Evolutionary conservation across 2,113 vertebrate species (phyloP), one percentile per base, ranked within the genome.

Genomic region (Orycteropus afer): DNA sequence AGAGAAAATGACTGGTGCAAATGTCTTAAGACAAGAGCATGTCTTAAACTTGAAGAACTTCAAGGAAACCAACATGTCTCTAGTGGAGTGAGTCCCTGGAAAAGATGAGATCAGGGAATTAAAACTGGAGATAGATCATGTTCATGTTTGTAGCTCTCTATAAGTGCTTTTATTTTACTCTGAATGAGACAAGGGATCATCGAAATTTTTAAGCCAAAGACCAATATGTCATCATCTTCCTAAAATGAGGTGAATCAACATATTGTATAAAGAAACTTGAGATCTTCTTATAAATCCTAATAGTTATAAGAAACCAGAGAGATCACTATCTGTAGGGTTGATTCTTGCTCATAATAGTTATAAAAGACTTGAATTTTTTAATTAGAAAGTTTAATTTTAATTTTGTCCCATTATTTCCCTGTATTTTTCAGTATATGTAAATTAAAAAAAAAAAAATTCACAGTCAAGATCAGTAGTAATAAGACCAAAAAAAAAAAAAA

Each of bases 391-490:
- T 71, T 85, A 5, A 53, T 45, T 73, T 94, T 76, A 37, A 49
- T 37, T 74, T 11, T 4, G 1, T 40, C 15, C 0, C 13, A 77
- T 59, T 4, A 45, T 74, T 37, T 78, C 3, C 23, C 59, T 81
- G 25, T 0, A 53, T 15, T 94, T 95, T 90, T 59, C 27, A 55
- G 15, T 67, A 47, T 77, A 93, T 63, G 1, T 40, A 76, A 42
- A 85, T 34, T 91, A 69, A 25, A 47, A 90, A 67, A 78, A 17
- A 34, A 65, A 53, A 1, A 88, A 73, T 94, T 82, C 20, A 74
- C 13, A 90, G 89, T 69, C 65, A 82, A 91, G 42, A 37, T 3
- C 22, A 0, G 25, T 45, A 59, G 40, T 79, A 51, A 73, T 2
- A 42, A 42, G 14, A 55, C 5, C n/a, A n/a, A n/a, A n/a, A n/a